A percentile compares a stretch with the other conserved stretches of the same genome.
Conservation (phyloP, 1,140 invertebrate genomes). For the Euura saliciscinereae region DNA sequence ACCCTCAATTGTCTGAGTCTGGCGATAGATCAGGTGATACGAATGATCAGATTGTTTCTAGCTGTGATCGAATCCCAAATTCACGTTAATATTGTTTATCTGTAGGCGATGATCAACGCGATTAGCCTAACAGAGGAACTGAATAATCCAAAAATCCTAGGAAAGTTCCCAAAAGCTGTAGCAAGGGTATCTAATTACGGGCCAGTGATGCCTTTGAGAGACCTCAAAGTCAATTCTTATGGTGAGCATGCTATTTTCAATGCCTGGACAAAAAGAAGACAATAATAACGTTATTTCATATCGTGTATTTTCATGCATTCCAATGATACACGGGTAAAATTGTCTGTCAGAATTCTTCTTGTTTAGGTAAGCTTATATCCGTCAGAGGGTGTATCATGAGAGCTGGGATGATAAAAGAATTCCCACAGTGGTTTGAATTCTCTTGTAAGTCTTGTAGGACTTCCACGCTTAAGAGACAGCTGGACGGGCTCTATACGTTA, state of each 20-base stretch:
- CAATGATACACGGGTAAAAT: slow-evolving; percentile 14
- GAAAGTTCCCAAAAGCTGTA: slow-evolving; percentile 60
- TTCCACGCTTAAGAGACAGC: slow-evolving; percentile 41
- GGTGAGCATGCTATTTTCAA: slow-evolving; percentile 59
- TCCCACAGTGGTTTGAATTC: slow-evolving; percentile 82
- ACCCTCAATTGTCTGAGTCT: slow-evolving; percentile 72
- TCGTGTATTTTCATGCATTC: no score
- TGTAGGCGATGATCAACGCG: slow-evolving; percentile 51
- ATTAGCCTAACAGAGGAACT: slow-evolving; percentile 54
- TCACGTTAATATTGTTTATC: no score
- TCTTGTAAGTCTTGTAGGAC: slow-evolving; percentile 58
- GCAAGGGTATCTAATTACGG: slow-evolving; percentile 75
- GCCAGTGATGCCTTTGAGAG: slow-evolving; percentile 70
- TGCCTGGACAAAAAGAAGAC: slow-evolving; percentile 8
- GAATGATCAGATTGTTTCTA: slow-evolving; percentile 22
- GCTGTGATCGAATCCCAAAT: no score
- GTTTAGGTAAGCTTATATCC: slow-evolving; percentile 78
- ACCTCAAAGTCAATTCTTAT: slow-evolving; percentile 80
- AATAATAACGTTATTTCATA: slow-evolving; percentile 12
- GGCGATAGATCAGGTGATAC: slow-evolving; percentile 72
- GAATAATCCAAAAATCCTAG: slow-evolving; percentile 30
- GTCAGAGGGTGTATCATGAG: slow-evolving; percentile 87
- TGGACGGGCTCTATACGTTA: slow-evolving; percentile 46
- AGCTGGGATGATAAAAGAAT: slow-evolving; percentile 76
- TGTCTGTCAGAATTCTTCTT: slow-evolving; percentile 12